Percentiles rank a stretch among this genome's conserved stretches.
Conservation (phyloP, 2,113 vertebrate genomes). For the Cheilinus undulatus region DNA sequence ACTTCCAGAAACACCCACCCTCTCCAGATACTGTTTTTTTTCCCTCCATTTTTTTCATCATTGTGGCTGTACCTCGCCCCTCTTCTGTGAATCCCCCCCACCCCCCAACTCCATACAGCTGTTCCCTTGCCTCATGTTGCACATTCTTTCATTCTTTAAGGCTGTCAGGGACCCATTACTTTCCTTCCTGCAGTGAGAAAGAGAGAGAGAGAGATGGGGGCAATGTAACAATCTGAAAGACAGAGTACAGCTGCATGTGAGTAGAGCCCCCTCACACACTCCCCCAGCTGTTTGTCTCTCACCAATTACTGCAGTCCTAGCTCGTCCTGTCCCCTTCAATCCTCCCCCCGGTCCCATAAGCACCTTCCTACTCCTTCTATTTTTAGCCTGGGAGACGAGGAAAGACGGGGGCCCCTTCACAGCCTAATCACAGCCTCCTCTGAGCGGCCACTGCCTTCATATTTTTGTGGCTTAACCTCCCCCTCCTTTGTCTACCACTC, state of each 20-base stretch:
- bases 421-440: constrained; percentile 65
- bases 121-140: constrained; percentile 80
- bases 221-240: constrained; percentile 76
- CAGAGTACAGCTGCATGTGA: constrained; percentile 78
- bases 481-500: constrained; percentile 45
- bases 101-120: constrained; percentile 69
- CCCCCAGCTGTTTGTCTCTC: constrained; percentile 78
- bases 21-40: constrained; percentile 8
- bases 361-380: constrained; percentile 76
- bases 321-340: constrained; percentile 40
- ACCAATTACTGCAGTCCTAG: constrained; percentile 62
- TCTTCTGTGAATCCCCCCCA: constrained; percentile 44
- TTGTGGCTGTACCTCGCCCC: constrained; percentile 34
- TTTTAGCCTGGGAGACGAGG: constrained; percentile 67
- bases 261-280: constrained; percentile 26
- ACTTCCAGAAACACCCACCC: constrained; percentile 61
- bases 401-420: constrained; percentile 50
- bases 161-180: constrained; percentile 77
- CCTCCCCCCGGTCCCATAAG: constrained; percentile 57
- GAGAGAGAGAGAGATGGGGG: constrained; percentile 38
- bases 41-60: constrained; percentile 5
- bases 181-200: constrained; percentile 66
- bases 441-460: constrained; percentile 49
- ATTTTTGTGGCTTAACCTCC: constrained; percentile 46
- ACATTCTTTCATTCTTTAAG: constrained; percentile 80